Base-by-base conservation (phyloP, 2,113 vertebrate genomes). In the Ia io region DNA sequence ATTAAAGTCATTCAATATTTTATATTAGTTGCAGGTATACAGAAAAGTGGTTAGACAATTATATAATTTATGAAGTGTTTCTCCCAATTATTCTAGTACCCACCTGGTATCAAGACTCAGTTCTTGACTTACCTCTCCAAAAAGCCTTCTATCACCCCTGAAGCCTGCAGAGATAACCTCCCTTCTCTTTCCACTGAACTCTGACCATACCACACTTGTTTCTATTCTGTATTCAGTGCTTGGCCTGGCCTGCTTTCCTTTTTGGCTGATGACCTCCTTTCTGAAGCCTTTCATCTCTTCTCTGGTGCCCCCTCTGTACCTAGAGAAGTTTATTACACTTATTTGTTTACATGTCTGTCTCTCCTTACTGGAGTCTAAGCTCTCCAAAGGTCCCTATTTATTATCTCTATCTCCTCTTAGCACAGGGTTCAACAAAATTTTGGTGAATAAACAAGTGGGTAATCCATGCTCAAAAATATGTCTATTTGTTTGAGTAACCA, bases 381-480 rank as follows among this genome's bases (percentile, higher is more conserved):
- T 92, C 28, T 73, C n/a, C 40, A 87, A 67, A 3, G 30, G 9
- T n/a, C n/a, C n/a, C n/a, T n/a, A n/a, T 61, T 83, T 85, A 63
- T 76, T 59, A 65, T 79, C 37, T 74, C 44, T 94, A 6, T 65
- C 61, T 28, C 22, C 59, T 87, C 32, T 32, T 69, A 84, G n/a
- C 18, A 32, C 12, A 37, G 56, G 44, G 35, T 28, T 86, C 40
- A 79, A 79, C 22, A 92, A 84, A 84, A 76, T n/a, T 70, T 79
- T 84, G 20, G 20, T 84, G 49, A 88, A 78, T 89, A 85, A 88
- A 84, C 20, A 93, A 35, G 59, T 82, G 30, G 37, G 23, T 65
- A 80, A 96, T 80, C 47, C 5, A 65, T 84, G 40, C 51, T 82
- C 17, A 76, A 91, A 95, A 96, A 37, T 22, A 51, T 73, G 35